These are phyloP conservation scores for Rhadina sibilatrix DNA, from an alignment of 2,113 vertebrate species.

Conservation along the genomic window DNA sequence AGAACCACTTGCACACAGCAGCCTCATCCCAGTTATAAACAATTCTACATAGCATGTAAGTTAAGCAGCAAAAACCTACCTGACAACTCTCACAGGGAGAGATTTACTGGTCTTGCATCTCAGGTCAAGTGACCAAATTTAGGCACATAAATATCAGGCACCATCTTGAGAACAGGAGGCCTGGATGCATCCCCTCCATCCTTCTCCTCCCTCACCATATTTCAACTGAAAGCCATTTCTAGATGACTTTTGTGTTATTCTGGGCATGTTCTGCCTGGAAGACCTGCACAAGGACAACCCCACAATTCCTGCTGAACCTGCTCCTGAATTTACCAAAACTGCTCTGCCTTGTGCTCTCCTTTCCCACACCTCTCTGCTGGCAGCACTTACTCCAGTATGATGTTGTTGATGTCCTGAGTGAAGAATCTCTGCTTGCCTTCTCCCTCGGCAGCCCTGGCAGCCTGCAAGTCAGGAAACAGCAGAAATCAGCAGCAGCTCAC, in stretches of 20 bases:
- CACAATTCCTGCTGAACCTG: neutral
- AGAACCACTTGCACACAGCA: neutral
- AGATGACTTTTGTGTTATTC: neutral
- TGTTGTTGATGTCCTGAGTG: slow-evolving; percentile 86
- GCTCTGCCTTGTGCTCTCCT: neutral
- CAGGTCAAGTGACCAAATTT: neutral
- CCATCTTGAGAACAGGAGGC: neutral
- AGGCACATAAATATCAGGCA: neutral
- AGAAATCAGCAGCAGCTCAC: slow-evolving; percentile 14
- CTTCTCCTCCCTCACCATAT: neutral
- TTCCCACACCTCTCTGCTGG: neutral
- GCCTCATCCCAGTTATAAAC: neutral
- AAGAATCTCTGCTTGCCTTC: slow-evolving; percentile 90
- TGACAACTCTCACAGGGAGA: neutral
- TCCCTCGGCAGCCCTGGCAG: slow-evolving; percentile 81
- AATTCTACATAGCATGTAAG: neutral
- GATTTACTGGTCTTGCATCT: neutral
- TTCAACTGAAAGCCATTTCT: neutral
- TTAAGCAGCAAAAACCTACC: neutral
- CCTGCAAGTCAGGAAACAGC: slow-evolving; percentile 72
- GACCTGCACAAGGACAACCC: neutral
- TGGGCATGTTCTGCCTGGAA: neutral
- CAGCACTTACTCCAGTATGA: slow-evolving; percentile 87
- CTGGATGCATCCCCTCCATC: neutral
- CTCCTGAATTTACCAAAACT: neutral